These are phyloP conservation scores for Tetheella fluctuosa DNA, from an alignment of 2,888 invertebrate genomes.

Conservation along the genomic window DNA sequence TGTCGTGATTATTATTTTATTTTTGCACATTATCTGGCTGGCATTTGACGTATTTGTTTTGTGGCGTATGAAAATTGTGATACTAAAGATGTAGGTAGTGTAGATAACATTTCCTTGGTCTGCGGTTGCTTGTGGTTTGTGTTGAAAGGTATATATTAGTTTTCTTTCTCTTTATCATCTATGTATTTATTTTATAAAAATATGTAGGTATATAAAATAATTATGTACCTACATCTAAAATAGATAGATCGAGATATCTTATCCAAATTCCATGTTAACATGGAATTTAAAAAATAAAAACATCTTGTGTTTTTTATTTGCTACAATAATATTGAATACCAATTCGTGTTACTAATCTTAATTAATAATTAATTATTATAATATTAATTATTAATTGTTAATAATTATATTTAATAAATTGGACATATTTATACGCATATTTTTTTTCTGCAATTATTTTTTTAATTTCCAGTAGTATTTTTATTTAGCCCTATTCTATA, in stretches of 20 bases:
- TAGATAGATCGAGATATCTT: no score
- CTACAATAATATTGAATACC: no score
- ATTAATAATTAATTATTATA: no score
- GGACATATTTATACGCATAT: no score
- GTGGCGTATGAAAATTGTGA: conserved; percentile 58
- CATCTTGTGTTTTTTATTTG: no score
- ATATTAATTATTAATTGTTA: no score
- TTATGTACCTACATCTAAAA: neutral
- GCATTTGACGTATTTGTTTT: conserved; percentile 62
- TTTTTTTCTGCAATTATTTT: no score
- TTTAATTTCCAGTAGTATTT: no score
- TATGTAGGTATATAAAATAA: neutral
- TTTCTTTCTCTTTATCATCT: conserved; percentile 13
- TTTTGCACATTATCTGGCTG: conserved; percentile 40
- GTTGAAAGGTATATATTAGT: conserved; percentile 52
- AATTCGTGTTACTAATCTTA: no score
- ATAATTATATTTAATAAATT: no score
- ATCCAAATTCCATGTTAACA: neutral
- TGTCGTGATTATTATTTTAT: conserved; percentile 20
- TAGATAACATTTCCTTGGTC: conserved; percentile 67
- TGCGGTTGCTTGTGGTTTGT: conserved; percentile 63
- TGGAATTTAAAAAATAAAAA: neutral
- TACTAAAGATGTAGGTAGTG: conserved; percentile 63
- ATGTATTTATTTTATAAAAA: neutral
- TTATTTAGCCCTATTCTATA: no score